These are phyloP conservation scores for Lutjanus erythropterus DNA, from an alignment of 2,113 vertebrate species.

Conservation along the genomic window DNA sequence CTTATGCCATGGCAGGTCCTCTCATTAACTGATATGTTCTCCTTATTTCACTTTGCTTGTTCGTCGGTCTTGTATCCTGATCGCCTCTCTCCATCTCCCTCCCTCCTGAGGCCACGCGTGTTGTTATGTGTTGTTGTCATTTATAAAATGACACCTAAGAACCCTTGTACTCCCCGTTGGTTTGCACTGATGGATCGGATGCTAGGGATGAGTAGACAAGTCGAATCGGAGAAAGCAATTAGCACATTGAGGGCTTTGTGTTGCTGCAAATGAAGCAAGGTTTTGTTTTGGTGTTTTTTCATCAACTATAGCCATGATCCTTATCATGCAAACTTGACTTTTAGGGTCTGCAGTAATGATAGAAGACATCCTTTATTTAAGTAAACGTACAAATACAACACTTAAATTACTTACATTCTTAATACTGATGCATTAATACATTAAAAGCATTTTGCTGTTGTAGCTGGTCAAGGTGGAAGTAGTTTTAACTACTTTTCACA, in stretches of 20 bases:
- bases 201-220: constrained; percentile 47
- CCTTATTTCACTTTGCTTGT: constrained; percentile 17
- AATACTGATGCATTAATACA: background rate
- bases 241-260: constrained; percentile 57
- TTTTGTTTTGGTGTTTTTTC: no score
- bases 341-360: background rate
- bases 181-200: constrained; percentile 38
- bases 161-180: constrained; percentile 25
- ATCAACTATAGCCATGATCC: background rate
- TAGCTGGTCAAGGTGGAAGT: background rate
- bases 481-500: no score
- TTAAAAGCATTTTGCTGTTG: no score
- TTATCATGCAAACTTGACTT: background rate
- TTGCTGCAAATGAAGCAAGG: constrained; percentile 59
- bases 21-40: constrained; percentile 44
- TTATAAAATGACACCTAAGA: constrained; percentile 42
- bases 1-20: constrained; percentile 13
- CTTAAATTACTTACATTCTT: background rate
- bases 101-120: constrained; percentile 8
- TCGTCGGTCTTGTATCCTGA: background rate
- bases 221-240: constrained; percentile 73
- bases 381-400: no score
- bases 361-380: no score
- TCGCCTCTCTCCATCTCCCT: constrained; percentile 10
- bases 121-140: constrained; percentile 50